Conservation (phyloP, 2,797 vertebrate species). For the Chiroxiphia lanceolata region DNA sequence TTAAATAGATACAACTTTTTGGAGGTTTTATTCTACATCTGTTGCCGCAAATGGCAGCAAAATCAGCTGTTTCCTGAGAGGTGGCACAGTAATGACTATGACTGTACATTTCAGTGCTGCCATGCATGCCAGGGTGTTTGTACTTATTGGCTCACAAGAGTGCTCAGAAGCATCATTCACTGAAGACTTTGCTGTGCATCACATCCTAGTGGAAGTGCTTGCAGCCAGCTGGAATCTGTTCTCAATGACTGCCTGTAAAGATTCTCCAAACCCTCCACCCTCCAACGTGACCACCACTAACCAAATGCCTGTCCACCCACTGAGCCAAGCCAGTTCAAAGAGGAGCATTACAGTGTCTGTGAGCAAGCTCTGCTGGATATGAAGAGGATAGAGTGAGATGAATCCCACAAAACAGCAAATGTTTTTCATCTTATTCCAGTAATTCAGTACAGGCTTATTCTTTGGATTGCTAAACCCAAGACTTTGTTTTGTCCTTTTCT, state of each 20-base stretch:
- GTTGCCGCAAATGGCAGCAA: background rate
- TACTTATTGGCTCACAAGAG: background rate
- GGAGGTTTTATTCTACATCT: background rate
- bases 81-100: background rate
- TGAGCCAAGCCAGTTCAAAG: slow-evolving; percentile 28
- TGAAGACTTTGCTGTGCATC: background rate
- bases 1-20: background rate
- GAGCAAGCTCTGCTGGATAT: background rate
- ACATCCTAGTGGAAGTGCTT: background rate
- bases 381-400: background rate
- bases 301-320: background rate
- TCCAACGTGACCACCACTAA: background rate
- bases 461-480: background rate
- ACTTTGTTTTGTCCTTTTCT: slow-evolving; percentile 17
- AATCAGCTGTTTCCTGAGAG: background rate
- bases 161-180: background rate
- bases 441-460: slow-evolving; percentile 25
- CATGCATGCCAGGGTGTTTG: background rate
- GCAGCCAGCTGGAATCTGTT: background rate
- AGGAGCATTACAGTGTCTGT: background rate
- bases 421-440: slow-evolving; percentile 28
- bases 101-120: background rate
- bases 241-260: background rate
- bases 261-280: background rate
- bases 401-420: slow-evolving; percentile 29